Percentiles rank a stretch among this genome's conserved stretches.
These are phyloP conservation scores for Oreocharis arfaki DNA, from an alignment of 2,113 vertebrate species.

Conservation along the genomic window DNA sequence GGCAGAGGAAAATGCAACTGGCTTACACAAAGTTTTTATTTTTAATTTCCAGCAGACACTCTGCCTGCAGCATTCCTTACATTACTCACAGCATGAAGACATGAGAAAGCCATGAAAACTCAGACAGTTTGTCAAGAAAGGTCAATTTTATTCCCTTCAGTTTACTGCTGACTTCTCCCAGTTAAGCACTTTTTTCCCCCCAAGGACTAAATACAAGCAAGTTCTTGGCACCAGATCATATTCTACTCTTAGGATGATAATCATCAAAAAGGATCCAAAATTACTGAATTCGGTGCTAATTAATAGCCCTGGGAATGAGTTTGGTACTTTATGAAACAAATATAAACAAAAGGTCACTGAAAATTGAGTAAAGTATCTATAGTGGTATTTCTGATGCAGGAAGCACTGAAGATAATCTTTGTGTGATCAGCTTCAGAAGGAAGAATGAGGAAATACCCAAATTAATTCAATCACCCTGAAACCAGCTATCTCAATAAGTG, in stretches of 20 bases:
- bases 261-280: background rate
- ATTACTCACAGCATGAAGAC: conserved; percentile 31
- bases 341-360: background rate
- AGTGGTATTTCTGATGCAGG: background rate
- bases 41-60: background rate
- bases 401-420: background rate
- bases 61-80: conserved; percentile 15
- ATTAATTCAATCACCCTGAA: background rate
- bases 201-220: background rate
- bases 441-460: background rate
- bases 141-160: background rate
- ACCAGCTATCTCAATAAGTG: background rate
- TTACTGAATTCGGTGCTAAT: background rate
- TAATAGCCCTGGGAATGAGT: background rate
- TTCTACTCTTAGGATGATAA: background rate
- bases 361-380: background rate
- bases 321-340: background rate
- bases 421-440: background rate
- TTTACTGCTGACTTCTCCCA: background rate
- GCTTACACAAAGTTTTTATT: background rate
- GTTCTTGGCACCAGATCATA: background rate
- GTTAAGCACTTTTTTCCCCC: background rate
- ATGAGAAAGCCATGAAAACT: conserved; percentile 27
- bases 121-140: conserved; percentile 10
- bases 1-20: background rate